Evolutionary conservation across 2,113 vertebrate genomes (phyloP), one percentile per base, ranked within the genome.

Genomic region (Pardalotus punctatus): DNA sequence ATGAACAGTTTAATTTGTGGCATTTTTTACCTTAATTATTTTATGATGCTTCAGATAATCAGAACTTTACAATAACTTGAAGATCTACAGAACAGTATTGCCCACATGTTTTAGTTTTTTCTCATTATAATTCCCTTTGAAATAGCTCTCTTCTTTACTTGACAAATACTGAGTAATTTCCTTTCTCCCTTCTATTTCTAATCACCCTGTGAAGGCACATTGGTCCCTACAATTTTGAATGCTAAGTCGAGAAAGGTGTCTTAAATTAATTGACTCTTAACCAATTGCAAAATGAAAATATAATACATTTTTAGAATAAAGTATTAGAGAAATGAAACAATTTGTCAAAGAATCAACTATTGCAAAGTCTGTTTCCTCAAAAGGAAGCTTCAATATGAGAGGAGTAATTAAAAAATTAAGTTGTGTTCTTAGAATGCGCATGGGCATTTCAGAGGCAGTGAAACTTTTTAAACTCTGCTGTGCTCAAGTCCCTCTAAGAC

Each of bases 71-170:
- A 20, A 21, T 31, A 86, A 72, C 22, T 35, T 72, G 50, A 88
- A 84, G 38, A 66, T 62, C 25, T 17, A 15, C 14, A 53, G 14
- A 81, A 67, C 72, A 21, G 12, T 51, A n/a, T 12, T 89, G 27
- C 5, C 0, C 14, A 5, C 4, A 17, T 43, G 2, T 16, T 76
- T 61, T 40, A 65, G 2, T 3, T 66, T 56, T 70, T 28, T 9
- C 22, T 25, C 7, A 12, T 67, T 67, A 9, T 60, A 62, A 60
- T 74, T 69, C 5, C 78, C 33, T 69, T 57, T 77, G 2, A 71
- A 78, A 19, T 42, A 36, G 2, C 66, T 62, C 57, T 76, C 5
- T 56, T 76, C 12, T 38, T 74, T 86, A 8, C 19, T 67, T 84
- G 33, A 42, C 12, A 36, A 80, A 57, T 38, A 10, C 24, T 9